Percentiles rank a stretch among this genome's conserved stretches.
phyloP scores from a whole-genome alignment of 2,113 vertebrate species.

The Motacilla alba region DNA sequence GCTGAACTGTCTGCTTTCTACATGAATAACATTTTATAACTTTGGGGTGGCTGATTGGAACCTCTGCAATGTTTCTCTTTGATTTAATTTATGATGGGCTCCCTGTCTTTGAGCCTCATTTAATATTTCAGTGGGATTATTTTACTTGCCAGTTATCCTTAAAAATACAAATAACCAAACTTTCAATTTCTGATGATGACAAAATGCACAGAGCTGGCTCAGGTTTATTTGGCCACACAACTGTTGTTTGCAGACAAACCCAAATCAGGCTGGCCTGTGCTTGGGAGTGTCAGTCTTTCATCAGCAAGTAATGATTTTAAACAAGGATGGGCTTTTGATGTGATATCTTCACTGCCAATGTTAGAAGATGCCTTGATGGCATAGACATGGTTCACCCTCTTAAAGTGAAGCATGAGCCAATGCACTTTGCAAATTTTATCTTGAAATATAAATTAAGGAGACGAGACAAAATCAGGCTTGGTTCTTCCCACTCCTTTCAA shows the following conservation, averaged over 20 bases:
- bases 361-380: neutral
- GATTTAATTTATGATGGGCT: neutral
- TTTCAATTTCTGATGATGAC: neutral
- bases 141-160: neutral
- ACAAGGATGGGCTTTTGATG: neutral
- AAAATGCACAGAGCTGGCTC: neutral
- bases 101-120: neutral
- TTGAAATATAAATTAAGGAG: neutral
- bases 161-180: neutral
- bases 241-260: neutral
- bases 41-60: neutral
- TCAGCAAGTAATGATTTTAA: neutral
- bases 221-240: neutral
- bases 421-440: neutral
- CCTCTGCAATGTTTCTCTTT: neutral
- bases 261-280: neutral
- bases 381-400: neutral
- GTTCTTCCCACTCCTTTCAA: neutral
- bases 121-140: neutral
- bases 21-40: neutral
- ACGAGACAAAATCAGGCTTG: neutral
- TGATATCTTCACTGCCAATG: neutral
- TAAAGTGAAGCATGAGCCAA: neutral
- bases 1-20: neutral
- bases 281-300: neutral